A percentile compares a stretch with the other conserved stretches of the same genome.
phyloP scores from a whole-genome alignment of 2,888 invertebrate genomes.

The Blastobasis adustella region DNA sequence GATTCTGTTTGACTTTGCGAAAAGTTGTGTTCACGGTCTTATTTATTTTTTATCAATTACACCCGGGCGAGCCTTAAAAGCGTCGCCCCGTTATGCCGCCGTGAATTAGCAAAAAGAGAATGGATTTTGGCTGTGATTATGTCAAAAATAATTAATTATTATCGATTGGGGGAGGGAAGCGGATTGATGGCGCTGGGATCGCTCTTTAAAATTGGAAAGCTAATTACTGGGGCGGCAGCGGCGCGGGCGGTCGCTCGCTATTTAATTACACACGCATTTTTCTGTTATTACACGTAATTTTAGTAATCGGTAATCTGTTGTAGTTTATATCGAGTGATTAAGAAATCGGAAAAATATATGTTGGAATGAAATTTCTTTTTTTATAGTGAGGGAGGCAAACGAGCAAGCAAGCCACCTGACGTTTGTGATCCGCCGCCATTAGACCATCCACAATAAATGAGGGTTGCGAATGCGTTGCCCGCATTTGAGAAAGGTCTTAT shows the following conservation, averaged over 20 bases:
- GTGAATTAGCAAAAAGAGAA: slow-evolving; percentile 81
- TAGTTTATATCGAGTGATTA: too few species aligned
- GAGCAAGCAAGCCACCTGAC: too few species aligned
- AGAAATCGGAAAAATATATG: too few species aligned
- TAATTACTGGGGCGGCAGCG: slow-evolving; percentile 56
- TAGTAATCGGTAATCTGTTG: too few species aligned
- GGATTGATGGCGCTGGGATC: slow-evolving; percentile 59
- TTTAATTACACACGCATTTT: slow-evolving; percentile 19
- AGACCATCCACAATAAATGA: too few species aligned
- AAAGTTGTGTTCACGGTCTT: slow-evolving; percentile 52
- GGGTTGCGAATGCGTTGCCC: too few species aligned
- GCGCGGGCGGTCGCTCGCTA: slow-evolving; percentile 36
- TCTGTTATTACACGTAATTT: too few species aligned
- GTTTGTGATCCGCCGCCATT: too few species aligned
- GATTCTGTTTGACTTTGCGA: slow-evolving; percentile 64
- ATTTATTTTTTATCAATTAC: slow-evolving; percentile 74
- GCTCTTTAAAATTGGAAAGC: slow-evolving; percentile 67
- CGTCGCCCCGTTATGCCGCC: slow-evolving; percentile 72
- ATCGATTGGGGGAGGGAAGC: slow-evolving; percentile 72
- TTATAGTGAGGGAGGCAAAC: too few species aligned
- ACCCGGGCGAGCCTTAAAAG: slow-evolving; percentile 60
- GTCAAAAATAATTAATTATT: slow-evolving; percentile 84
- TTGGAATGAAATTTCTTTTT: too few species aligned
- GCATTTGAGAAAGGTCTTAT: too few species aligned
- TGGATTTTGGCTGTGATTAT: slow-evolving; percentile 79